These are phyloP conservation scores for Conops quadrifasciatus DNA, from an alignment of 2,888 invertebrate species.

Conservation along the genomic window DNA sequence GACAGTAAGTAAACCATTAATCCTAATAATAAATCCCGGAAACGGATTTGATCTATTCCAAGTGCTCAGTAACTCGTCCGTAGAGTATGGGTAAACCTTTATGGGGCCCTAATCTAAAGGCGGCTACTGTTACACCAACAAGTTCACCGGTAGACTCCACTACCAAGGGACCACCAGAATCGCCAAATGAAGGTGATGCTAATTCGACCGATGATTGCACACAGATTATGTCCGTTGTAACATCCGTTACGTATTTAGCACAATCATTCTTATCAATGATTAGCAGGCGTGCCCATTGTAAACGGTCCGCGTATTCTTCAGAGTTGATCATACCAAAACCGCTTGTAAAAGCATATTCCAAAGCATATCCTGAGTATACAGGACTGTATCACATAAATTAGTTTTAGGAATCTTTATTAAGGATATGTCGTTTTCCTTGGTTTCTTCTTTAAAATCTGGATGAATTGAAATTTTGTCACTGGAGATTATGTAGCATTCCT, in stretches of 20 bases:
- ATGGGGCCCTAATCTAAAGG: slow-evolving; percentile 45
- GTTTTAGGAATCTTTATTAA: not conserved
- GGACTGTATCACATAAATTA: not conserved
- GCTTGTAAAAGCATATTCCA: not conserved
- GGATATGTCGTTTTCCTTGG: not conserved
- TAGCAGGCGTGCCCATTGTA: not conserved
- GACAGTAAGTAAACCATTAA: too few relatives aligned
- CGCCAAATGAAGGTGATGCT: slow-evolving; percentile 55
- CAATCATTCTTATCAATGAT: not conserved
- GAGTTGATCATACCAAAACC: not conserved
- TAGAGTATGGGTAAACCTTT: slow-evolving; percentile 49
- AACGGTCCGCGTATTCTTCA: not conserved
- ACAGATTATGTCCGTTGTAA: not conserved
- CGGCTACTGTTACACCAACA: slow-evolving; percentile 55
- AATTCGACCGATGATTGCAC: not conserved
- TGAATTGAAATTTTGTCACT: not conserved
- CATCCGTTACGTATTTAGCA: not conserved
- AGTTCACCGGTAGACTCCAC: slow-evolving; percentile 34
- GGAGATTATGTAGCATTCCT: not conserved
- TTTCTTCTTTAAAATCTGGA: not conserved
- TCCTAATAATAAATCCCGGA: slow-evolving; percentile 37
- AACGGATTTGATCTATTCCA: slow-evolving; percentile 50
- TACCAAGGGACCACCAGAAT: slow-evolving; percentile 59
- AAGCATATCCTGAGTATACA: not conserved
- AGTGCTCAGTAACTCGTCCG: slow-evolving; percentile 51